A percentile compares a stretch with the other conserved stretches of the same genome.
phyloP scores from a whole-genome alignment of 1,140 invertebrate species.

The Charaxes varanes region DNA sequence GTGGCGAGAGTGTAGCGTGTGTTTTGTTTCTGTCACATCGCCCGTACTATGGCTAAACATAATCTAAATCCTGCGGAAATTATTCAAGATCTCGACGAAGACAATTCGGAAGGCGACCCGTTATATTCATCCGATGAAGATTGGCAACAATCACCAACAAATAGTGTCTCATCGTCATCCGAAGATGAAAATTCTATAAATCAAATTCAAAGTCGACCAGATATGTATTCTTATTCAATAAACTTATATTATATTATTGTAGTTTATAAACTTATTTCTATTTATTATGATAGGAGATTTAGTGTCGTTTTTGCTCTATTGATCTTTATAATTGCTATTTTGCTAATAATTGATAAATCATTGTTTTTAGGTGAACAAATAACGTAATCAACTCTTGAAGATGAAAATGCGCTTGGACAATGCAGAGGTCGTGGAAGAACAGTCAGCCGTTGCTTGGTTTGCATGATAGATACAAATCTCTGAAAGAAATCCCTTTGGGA shows the following conservation, averaged over 20 bases:
- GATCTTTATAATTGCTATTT: neutral
- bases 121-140: conserved; percentile 1
- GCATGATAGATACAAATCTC: conserved; percentile 1
- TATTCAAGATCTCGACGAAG: conserved; percentile 1
- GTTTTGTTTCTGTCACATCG: neutral
- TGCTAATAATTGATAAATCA: neutral
- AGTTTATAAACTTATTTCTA: too few species aligned
- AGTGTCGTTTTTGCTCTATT: neutral
- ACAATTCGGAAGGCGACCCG: conserved; percentile 3
- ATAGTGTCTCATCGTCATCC: neutral
- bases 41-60: neutral
- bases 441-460: neutral
- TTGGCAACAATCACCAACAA: neutral
- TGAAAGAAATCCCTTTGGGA: neutral
- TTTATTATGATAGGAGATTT: neutral
- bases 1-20: neutral
- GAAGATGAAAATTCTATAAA: neutral
- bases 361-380: too few species aligned
- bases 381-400: too few species aligned
- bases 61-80: neutral
- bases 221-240: too few species aligned
- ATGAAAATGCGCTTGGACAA: too few species aligned
- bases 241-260: too few species aligned
- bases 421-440: too few species aligned
- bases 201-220: too few species aligned